A percentile compares a stretch with the other conserved stretches of the same genome.
Conservation (phyloP, 37 sponge, comb jelly and placozoan genomes). For the Axinella damicornis region DNA sequence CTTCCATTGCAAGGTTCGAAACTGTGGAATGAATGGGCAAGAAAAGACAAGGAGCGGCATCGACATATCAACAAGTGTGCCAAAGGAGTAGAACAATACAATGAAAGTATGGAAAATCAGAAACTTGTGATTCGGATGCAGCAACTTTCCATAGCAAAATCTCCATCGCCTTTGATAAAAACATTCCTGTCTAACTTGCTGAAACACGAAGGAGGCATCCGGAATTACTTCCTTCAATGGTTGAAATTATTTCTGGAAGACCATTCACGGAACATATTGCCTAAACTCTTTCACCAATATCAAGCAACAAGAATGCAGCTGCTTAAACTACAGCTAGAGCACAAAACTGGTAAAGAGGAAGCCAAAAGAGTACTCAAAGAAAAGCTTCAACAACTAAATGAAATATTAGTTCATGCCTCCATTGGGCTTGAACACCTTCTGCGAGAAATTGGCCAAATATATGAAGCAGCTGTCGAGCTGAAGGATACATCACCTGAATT, state of each 20-base stretch:
- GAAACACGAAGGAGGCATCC: background rate
- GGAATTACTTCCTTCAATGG: conserved; percentile 6
- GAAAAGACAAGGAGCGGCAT: conserved; percentile 17
- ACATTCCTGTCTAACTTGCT: conserved; percentile 1
- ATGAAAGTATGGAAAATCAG: background rate
- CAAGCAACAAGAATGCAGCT: background rate
- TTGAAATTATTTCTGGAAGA: conserved; percentile 20
- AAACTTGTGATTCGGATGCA: background rate
- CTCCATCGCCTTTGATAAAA: conserved; percentile 3
- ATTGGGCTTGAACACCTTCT: conserved; percentile 9
- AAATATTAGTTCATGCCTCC: too few relatives aligned
- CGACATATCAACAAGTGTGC: conserved; percentile 9
- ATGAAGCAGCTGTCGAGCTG: conserved; percentile 28
- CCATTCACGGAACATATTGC: background rate
- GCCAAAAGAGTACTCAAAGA: too few relatives aligned
- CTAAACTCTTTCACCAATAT: background rate
- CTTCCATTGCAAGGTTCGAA: conserved; percentile 27
- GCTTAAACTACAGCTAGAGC: background rate
- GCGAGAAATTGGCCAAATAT: conserved; percentile 21
- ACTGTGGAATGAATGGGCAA: conserved; percentile 38
- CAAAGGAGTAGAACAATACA: background rate
- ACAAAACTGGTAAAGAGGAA: background rate
- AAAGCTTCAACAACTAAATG: too few relatives aligned
- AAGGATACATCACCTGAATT: too few relatives aligned
- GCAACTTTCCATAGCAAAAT: background rate